Evolutionary conservation across 2,113 vertebrate species (phyloP).

Genomic region (Tragelaphus strepsiceros): DNA sequence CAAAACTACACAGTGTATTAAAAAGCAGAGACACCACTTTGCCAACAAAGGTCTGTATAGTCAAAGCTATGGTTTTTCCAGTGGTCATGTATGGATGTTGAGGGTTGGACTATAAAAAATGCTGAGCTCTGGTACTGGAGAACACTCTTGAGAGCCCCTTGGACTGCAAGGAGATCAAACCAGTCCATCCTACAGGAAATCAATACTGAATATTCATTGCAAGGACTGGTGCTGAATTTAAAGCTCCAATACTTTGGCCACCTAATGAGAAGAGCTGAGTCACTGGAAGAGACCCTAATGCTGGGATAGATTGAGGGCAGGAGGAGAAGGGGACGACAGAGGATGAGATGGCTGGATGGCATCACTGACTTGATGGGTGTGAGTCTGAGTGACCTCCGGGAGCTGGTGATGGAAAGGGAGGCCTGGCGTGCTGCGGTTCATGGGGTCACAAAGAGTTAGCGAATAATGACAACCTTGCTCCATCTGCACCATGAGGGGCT

Average conservation of each 20-base stretch:
- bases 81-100: not conserved
- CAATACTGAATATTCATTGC: not conserved
- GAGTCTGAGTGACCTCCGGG: not conserved
- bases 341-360: not conserved
- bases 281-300: not conserved
- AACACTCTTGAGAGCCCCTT: not conserved
- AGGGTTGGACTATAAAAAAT: not conserved
- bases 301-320: not conserved
- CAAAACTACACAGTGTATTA: not conserved
- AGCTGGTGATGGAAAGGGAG: not conserved
- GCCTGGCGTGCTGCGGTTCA: fast-evolving
- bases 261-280: not conserved
- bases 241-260: not conserved
- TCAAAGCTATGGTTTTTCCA: not conserved
- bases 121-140: not conserved
- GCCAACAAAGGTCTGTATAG: not conserved
- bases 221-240: not conserved
- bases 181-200: not conserved
- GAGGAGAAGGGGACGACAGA: not conserved
- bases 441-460: not conserved
- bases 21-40: not conserved
- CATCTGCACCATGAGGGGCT: not conserved
- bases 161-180: not conserved
- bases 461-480: not conserved
- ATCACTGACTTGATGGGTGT: not conserved